phyloP scores from a whole-genome alignment of 2,888 invertebrate genomes.

The Drosophila conformis region DNA sequence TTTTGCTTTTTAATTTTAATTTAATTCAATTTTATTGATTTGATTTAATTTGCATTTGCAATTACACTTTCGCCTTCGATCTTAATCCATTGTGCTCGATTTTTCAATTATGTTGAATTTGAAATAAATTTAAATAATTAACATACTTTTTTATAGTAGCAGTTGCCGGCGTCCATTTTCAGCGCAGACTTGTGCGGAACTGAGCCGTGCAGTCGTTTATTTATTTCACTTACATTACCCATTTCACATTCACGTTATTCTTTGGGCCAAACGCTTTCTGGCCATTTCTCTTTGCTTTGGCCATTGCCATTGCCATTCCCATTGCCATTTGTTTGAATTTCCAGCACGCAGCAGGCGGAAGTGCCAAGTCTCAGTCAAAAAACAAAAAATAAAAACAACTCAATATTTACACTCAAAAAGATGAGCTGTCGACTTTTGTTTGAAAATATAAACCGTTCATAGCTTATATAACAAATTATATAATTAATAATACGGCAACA shows the following conservation, averaged over 20 bases:
- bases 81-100: conserved; percentile 20
- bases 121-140: conserved; percentile 14
- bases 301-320: conserved; percentile 18
- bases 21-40: conserved; percentile 66
- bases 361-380: conserved; percentile 21
- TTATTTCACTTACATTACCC: conserved; percentile 55
- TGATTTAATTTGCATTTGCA: conserved; percentile 36
- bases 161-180: conserved; percentile 73
- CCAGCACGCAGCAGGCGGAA: conserved; percentile 48
- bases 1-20: conserved; percentile 13
- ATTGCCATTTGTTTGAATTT: conserved; percentile 45
- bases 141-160: conserved; percentile 70
- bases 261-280: conserved; percentile 21
- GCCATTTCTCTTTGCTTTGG: conserved; percentile 66
- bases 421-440: not conserved
- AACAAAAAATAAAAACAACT: not conserved
- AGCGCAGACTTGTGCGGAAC: conserved; percentile 67
- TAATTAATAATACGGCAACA: not conserved
- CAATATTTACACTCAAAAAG: conserved; percentile 32
- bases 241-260: conserved; percentile 36
- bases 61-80: conserved; percentile 11
- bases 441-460: not conserved
- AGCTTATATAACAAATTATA: not conserved
- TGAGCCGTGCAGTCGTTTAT: conserved; percentile 56
- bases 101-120: conserved; percentile 27